Evolutionary conservation across 2,888 invertebrate species (phyloP).

Genomic region (Amphipyra berbera): DNA sequence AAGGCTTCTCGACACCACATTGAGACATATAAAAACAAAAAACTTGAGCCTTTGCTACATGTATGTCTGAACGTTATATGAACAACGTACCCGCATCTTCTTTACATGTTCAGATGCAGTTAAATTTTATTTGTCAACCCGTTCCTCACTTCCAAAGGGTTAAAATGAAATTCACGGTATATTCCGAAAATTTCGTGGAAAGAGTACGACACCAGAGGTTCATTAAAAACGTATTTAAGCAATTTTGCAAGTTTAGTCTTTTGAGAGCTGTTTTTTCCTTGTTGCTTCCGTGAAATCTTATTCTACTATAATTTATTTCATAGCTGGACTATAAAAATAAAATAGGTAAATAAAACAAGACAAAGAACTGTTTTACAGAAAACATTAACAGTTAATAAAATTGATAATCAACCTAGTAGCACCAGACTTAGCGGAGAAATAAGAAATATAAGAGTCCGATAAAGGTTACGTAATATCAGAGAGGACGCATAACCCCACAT

Average conservation of each 20-base stretch:
- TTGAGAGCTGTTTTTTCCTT: neutral
- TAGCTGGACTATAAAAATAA: neutral
- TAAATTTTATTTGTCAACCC: constrained; percentile 34
- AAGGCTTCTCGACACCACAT: too few species aligned
- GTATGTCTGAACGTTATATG: neutral
- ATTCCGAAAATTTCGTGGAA: constrained; percentile 11
- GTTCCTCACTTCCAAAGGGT: neutral
- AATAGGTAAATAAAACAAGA: neutral
- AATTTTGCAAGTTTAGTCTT: neutral
- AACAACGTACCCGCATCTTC: constrained; percentile 38
- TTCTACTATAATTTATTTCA: neutral
- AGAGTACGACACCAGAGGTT: constrained; percentile 3
- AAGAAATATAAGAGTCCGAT: neutral
- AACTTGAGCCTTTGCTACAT: neutral
- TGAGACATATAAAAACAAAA: neutral
- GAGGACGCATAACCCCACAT: constrained; percentile 5
- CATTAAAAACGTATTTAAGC: constrained; percentile 6
- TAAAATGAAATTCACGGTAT: constrained; percentile 12
- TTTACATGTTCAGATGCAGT: constrained; percentile 34
- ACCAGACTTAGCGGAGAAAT: neutral
- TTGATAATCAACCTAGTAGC: neutral
- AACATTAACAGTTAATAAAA: neutral
- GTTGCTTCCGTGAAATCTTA: neutral
- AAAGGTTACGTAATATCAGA: neutral
- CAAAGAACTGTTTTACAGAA: neutral